phyloP scores from a whole-genome alignment of 2,888 invertebrate genomes.

The Rhyacophila evoluta region DNA sequence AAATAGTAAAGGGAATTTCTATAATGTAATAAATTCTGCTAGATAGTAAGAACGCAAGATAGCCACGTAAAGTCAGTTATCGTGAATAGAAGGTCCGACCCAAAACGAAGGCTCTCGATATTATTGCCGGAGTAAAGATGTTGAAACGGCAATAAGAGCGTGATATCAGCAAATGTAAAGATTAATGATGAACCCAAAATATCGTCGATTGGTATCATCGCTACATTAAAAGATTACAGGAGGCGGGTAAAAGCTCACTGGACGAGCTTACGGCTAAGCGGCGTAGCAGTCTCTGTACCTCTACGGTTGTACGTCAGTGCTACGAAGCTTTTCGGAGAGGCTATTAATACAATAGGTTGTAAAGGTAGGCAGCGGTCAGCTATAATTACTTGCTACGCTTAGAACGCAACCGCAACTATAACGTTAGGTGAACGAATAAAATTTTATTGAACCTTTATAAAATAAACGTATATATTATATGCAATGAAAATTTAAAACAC shows the following conservation, averaged over 20 bases:
- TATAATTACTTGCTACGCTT: background rate
- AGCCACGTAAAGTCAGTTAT: background rate
- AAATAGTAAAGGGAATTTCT: too few relatives aligned
- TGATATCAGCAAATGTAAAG: conserved; percentile 20
- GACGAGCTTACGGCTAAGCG: background rate
- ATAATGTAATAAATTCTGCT: background rate
- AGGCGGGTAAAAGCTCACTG: background rate
- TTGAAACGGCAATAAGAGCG: background rate
- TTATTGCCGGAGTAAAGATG: conserved; percentile 5
- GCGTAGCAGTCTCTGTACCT: background rate
- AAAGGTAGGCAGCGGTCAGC: background rate
- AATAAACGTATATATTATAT: too few relatives aligned
- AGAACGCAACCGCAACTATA: too few relatives aligned
- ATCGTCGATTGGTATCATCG: conserved; percentile 8
- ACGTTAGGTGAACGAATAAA: too few relatives aligned
- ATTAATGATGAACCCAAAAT: conserved; percentile 11
- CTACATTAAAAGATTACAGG: conserved; percentile 13
- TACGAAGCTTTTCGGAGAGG: background rate
- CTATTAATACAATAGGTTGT: background rate
- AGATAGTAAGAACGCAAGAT: background rate
- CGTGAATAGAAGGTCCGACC: background rate
- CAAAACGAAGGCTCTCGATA: background rate
- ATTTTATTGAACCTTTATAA: too few relatives aligned
- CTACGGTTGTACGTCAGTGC: background rate
- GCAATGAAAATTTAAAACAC: too few relatives aligned